A percentile compares a stretch with the other conserved stretches of the same genome.
Evolutionary conservation across 2,888 invertebrate species (phyloP).

Genomic region (Sphaeridia pumilis): DNA sequence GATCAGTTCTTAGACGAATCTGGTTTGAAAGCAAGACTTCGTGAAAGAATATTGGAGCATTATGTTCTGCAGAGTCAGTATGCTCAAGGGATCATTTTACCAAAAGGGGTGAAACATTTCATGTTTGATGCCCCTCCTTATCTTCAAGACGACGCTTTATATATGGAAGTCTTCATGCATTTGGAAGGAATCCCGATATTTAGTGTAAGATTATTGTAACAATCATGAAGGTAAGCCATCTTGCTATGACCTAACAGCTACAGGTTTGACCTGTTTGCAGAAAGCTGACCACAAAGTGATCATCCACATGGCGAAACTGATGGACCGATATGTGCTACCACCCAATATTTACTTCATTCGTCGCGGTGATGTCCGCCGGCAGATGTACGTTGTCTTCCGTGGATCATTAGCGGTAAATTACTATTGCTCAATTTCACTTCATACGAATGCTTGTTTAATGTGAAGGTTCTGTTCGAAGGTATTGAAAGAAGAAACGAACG

Average conservation of each 20-base stretch:
- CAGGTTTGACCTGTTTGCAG: constrained; percentile 11
- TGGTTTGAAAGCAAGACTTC: constrained; percentile 15
- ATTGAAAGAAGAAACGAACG: constrained; percentile 7
- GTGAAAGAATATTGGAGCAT: constrained; percentile 26
- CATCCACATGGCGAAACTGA: constrained; percentile 19
- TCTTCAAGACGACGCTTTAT: constrained; percentile 27
- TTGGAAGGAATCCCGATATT: constrained; percentile 31
- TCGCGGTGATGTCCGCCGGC: constrained; percentile 29
- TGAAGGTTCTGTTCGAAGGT: neutral
- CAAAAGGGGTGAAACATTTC: constrained; percentile 13
- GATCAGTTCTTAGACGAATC: constrained; percentile 26
- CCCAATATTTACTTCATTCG: constrained; percentile 25
- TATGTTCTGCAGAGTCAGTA: constrained; percentile 27
- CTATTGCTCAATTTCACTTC: neutral
- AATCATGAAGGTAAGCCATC: neutral
- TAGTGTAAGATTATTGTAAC: constrained; percentile 16
- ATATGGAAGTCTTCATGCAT: constrained; percentile 21
- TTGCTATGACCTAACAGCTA: neutral
- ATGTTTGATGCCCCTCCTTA: constrained; percentile 32
- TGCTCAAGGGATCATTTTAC: constrained; percentile 16
- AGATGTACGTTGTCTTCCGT: constrained; percentile 25
- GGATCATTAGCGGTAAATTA: constrained; percentile 28
- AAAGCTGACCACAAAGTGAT: constrained; percentile 26
- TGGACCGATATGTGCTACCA: constrained; percentile 28
- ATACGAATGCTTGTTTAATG: neutral